These are phyloP conservation scores for Drymonia ruficornis DNA, from an alignment of 2,888 invertebrate genomes.

Conservation along the genomic window DNA sequence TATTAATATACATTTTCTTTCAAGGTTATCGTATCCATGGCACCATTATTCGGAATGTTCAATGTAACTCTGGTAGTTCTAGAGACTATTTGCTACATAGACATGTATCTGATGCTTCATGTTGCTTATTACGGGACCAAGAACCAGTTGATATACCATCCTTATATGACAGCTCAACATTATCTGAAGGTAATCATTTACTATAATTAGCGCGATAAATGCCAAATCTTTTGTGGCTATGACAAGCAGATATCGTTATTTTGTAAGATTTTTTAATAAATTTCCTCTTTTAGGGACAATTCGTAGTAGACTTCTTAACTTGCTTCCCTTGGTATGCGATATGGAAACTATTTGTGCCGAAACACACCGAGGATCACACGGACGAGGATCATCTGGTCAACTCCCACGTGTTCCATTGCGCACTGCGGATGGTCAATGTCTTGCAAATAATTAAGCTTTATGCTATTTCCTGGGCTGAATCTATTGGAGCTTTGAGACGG, in stretches of 20 bases:
- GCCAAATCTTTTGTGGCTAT: background rate
- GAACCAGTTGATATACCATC: slow-evolving; percentile 81
- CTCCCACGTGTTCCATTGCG: slow-evolving; percentile 67
- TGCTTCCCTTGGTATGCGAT: slow-evolving; percentile 79
- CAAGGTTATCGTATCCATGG: slow-evolving; percentile 69
- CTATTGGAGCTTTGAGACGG: slow-evolving; percentile 71
- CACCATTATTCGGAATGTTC: slow-evolving; percentile 61
- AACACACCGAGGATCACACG: slow-evolving; percentile 65
- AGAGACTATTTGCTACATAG: slow-evolving; percentile 75
- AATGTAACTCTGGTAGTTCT: slow-evolving; percentile 59
- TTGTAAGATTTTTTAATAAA: background rate
- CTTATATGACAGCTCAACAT: slow-evolving; percentile 78
- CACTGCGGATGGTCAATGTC: slow-evolving; percentile 67
- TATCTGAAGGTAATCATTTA: slow-evolving; percentile 65
- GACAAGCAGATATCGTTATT: background rate
- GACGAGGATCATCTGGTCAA: slow-evolving; percentile 54
- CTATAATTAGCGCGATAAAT: background rate
- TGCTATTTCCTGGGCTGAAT: slow-evolving; percentile 71
- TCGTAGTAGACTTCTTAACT: slow-evolving; percentile 71
- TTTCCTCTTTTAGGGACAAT: slow-evolving; percentile 60
- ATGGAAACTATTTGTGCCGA: slow-evolving; percentile 60
- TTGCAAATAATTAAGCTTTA: slow-evolving; percentile 77
- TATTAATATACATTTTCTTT: slow-evolving; percentile 30
- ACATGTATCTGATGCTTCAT: slow-evolving; percentile 79
- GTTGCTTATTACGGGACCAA: slow-evolving; percentile 79